Evolutionary conservation across 2,888 invertebrate species (phyloP).

Genomic region (Chirona hameri): DNA sequence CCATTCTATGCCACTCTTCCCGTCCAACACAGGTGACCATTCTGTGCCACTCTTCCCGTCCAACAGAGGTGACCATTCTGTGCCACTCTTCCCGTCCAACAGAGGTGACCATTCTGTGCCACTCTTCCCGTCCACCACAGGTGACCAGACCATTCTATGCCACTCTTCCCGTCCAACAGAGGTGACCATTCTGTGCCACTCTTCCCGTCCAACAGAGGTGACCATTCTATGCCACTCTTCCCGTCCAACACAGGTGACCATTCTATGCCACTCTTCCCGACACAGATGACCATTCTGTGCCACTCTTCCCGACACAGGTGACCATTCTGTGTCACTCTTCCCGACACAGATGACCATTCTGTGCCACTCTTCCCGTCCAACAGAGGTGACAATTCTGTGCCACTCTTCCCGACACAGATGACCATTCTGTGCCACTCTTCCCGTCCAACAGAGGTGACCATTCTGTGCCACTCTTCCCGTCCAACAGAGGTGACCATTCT

Average conservation of each 20-base stretch:
- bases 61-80: background rate
- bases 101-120: too few species aligned
- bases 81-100: slow-evolving; percentile 38
- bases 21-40: slow-evolving; percentile 60
- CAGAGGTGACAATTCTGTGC: too few species aligned
- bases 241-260: slow-evolving; percentile 59
- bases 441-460: slow-evolving; percentile 59
- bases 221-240: slow-evolving; percentile 29
- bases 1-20: slow-evolving; percentile 34
- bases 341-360: background rate
- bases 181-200: too few species aligned
- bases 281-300: background rate
- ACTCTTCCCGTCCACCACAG: too few species aligned
- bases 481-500: background rate
- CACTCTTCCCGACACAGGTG: slow-evolving; percentile 54
- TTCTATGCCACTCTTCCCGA: too few species aligned
- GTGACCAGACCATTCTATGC: background rate
- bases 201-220: too few species aligned
- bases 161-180: slow-evolving; percentile 49
- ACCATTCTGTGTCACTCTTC: too few species aligned
- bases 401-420: too few species aligned
- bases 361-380: slow-evolving; percentile 36
- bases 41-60: too few species aligned
- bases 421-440: slow-evolving; percentile 29
- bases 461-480: too few species aligned